Base-by-base conservation (phyloP, 1,140 invertebrate species). In the Nymphalis io region DNA sequence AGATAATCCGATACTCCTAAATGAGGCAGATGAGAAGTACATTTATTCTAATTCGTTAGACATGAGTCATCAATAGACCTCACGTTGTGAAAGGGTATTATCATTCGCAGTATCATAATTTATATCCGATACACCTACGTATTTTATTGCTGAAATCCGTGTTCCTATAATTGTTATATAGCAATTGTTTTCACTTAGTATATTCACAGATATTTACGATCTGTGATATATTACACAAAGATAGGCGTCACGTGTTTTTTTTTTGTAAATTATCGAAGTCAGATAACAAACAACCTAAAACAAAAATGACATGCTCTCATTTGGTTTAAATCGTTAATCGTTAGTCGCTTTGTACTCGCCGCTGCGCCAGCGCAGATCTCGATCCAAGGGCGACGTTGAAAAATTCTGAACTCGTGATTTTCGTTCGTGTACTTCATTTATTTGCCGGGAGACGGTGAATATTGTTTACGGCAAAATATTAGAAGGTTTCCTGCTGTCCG, bases 361-460 rank as follows among this genome's bases (percentile, higher is more conserved):
- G 82, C 78, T 75, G 79, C 79, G 74, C 69, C 63, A 48, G 81
- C 68, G 73, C 75, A 73, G 76, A 85, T 88, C 81, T 76, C 80
- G 79, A 85, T 84, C 73, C 80, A 61, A 68, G 78, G 76, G 69
- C 74, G 87, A 90, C 88, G 82, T 87, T 90, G 86, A 90, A 89
- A 89, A 90, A 89, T 90, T 82, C 78, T 80, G 69, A 79, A 72
- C 80, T 88, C 87, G 88, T 90, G 88, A 89, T 88, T 86, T 87
- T 82, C 78, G 78, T 83, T 89, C 88, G 85, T 90, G 88, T 82
- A 77, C 78, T 83, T 82, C 83, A 87, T 90, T 90, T 87, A 85
- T 90, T 88, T 83, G 73, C 78, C 68, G 70, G 70, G 75, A 73
- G 73, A 76, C 78, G 70, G 78, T 75, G 78, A 87, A 87, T 88